These are phyloP conservation scores for Erythrocercus mccallii DNA, from an alignment of 2,113 vertebrate species.

Conservation along the genomic window DNA sequence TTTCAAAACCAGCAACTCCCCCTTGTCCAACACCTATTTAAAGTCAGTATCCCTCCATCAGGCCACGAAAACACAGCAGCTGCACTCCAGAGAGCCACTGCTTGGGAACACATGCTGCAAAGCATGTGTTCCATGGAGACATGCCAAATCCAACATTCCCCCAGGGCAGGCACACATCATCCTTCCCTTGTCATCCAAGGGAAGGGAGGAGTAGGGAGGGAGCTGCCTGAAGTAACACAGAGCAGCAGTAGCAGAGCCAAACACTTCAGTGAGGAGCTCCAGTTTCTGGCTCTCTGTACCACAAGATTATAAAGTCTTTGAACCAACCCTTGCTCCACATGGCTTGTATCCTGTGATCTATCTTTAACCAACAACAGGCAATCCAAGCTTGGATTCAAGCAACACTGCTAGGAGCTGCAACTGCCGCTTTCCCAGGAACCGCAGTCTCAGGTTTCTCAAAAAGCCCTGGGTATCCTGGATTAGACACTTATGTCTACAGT, in stretches of 20 bases:
- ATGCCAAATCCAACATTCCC: neutral
- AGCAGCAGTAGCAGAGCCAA: neutral
- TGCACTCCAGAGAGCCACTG: neutral
- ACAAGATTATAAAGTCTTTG: neutral
- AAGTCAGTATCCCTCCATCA: neutral
- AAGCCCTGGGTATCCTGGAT: neutral
- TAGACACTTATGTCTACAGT: neutral
- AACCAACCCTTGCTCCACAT: neutral
- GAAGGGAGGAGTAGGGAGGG: neutral
- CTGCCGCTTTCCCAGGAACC: neutral
- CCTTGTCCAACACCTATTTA: neutral
- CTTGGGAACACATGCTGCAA: neutral
- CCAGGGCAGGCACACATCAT: neutral
- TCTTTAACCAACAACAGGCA: neutral
- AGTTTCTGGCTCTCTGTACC: neutral
- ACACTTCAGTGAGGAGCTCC: neutral
- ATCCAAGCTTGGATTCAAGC: neutral
- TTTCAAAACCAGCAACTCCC: neutral
- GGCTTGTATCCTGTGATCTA: neutral
- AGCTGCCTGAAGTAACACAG: neutral
- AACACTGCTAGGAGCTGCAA: neutral
- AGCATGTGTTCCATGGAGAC: neutral
- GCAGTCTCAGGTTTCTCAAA: neutral
- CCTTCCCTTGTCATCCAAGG: neutral
- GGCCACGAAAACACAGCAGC: neutral